Conservation (phyloP, 2,797 vertebrate species). For the Ispidina picta region DNA sequence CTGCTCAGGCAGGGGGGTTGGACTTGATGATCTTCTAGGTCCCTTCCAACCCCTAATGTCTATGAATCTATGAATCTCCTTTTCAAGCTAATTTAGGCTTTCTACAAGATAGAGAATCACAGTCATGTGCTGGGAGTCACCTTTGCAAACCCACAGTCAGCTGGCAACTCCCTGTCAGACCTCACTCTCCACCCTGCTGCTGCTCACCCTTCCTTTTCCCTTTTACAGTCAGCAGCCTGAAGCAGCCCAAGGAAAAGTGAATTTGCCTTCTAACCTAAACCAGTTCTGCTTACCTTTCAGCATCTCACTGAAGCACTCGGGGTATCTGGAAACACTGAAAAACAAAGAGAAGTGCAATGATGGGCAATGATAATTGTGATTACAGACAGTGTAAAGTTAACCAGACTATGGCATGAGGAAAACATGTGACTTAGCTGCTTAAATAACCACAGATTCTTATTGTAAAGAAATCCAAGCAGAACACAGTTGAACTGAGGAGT, state of each 20-base stretch:
- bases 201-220: neutral
- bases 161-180: too few relatives aligned
- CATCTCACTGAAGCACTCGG: neutral
- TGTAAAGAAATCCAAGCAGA: neutral
- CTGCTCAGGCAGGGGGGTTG: too few relatives aligned
- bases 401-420: neutral
- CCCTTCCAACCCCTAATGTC: too few relatives aligned
- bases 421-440: neutral
- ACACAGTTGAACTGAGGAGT: neutral
- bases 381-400: neutral
- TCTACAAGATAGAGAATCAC: neutral
- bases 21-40: too few relatives aligned
- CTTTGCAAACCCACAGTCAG: too few relatives aligned
- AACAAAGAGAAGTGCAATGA: neutral
- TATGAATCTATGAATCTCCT: neutral
- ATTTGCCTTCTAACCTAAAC: neutral
- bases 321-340: neutral
- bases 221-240: neutral
- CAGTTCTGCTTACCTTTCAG: neutral
- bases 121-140: too few relatives aligned
- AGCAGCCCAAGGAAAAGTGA: neutral
- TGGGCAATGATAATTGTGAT: neutral
- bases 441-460: neutral
- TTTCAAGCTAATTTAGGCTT: neutral
- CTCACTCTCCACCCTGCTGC: neutral